phyloP scores from a whole-genome alignment of 2,797 vertebrate species.

The Rhynchotus rufescens region DNA sequence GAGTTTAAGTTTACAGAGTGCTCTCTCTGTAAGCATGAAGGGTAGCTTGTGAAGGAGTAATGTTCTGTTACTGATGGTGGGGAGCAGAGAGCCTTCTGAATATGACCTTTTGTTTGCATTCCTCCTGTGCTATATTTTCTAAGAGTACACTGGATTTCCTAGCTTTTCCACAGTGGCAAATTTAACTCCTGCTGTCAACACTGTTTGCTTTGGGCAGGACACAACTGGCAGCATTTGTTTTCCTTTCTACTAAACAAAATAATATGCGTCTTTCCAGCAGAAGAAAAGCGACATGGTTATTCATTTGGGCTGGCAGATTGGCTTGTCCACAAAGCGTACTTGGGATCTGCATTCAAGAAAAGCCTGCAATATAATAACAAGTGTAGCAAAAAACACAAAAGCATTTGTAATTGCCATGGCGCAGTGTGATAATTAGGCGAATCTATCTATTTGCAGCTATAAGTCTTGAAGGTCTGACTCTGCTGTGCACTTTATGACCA shows the following conservation, averaged over 20 bases:
- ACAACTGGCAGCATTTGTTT: constrained; percentile 65
- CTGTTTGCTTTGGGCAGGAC: constrained; percentile 61
- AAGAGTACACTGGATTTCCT: constrained; percentile 53
- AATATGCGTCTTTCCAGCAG: constrained; percentile 36
- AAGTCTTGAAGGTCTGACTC: neutral
- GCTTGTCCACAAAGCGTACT: neutral
- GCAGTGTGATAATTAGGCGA: neutral
- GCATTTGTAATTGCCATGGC: neutral
- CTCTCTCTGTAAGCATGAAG: neutral
- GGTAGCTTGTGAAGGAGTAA: neutral
- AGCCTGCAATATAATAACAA: neutral
- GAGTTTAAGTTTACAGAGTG: neutral
- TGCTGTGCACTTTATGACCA: neutral
- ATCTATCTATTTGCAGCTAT: neutral
- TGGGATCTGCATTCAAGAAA: neutral
- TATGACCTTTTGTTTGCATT: constrained; percentile 30
- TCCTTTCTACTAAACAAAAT: constrained; percentile 51
- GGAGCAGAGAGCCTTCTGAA: constrained; percentile 13
- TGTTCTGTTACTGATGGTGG: neutral
- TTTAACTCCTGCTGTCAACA: constrained; percentile 57
- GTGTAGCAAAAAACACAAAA: neutral
- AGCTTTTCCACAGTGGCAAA: constrained; percentile 49
- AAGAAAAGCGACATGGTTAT: neutral
- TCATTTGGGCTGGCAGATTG: neutral
- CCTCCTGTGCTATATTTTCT: neutral